Conservation (phyloP, 2,888 invertebrate genomes). For the Polydrusus tereticollis region DNA sequence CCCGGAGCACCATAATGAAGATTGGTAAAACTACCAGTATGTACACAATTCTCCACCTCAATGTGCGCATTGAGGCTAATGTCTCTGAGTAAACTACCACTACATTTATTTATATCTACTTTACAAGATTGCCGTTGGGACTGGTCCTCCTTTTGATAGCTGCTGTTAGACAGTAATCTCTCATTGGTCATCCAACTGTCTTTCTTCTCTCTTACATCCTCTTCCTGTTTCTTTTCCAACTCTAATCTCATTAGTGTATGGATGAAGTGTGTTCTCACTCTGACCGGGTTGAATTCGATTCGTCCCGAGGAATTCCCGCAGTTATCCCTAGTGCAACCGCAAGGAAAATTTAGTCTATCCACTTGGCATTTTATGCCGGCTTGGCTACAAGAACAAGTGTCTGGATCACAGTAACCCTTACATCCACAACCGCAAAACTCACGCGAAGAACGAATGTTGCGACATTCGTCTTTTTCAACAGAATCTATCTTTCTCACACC, state of each 20-base stretch:
- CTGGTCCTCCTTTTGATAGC: slow-evolving; percentile 48
- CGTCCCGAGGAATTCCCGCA: slow-evolving; percentile 94
- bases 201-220: slow-evolving; percentile 68
- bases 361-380: slow-evolving; percentile 98
- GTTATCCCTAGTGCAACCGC: slow-evolving; percentile 94
- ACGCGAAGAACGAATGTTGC: slow-evolving; percentile 90
- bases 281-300: slow-evolving; percentile 95
- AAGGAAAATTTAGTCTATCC: slow-evolving; percentile 95
- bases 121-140: slow-evolving; percentile 40
- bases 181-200: slow-evolving; percentile 69
- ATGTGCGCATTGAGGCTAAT: slow-evolving; percentile 71
- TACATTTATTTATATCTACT: slow-evolving; percentile 60
- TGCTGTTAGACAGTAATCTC: slow-evolving; percentile 61
- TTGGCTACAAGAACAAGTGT: slow-evolving; percentile 93
- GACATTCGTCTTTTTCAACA: slow-evolving; percentile 93
- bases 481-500: slow-evolving; percentile 95
- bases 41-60: slow-evolving; percentile 76
- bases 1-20: slow-evolving; percentile 75
- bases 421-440: slow-evolving; percentile 96
- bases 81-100: slow-evolving; percentile 69
- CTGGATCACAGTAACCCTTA: slow-evolving; percentile 94
- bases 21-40: slow-evolving; percentile 76
- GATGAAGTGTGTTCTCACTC: slow-evolving; percentile 96
- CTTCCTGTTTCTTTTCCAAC: slow-evolving; percentile 85
- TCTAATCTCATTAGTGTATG: slow-evolving; percentile 95